Percentiles rank a stretch among this genome's conserved stretches.
phyloP scores from a whole-genome alignment of 1,140 invertebrate species.

The Polyergus mexicanus region DNA sequence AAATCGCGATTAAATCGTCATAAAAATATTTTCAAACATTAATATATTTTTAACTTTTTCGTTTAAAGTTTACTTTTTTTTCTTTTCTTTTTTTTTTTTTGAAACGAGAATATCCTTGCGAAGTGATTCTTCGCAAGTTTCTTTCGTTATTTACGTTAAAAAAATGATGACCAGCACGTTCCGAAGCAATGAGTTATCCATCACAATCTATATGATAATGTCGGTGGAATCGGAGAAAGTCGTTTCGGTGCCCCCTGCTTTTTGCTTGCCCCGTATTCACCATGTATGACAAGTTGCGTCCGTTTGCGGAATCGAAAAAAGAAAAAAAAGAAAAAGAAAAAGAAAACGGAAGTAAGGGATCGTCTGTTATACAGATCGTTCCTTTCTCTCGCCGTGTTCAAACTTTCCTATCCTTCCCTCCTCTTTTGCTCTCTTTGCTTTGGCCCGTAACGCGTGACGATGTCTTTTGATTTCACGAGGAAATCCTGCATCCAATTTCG shows the following conservation, averaged over 20 bases:
- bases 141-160: slow-evolving; percentile 36
- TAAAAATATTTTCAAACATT: not conserved
- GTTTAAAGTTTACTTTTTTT: not conserved
- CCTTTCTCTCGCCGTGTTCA: slow-evolving; percentile 13
- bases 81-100: not conserved
- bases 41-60: slow-evolving; percentile 1
- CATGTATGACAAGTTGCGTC: slow-evolving; percentile 52
- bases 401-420: slow-evolving; percentile 29
- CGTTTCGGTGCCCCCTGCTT: slow-evolving; percentile 25
- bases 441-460: slow-evolving; percentile 20
- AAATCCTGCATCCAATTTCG: slow-evolving; percentile 74
- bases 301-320: slow-evolving; percentile 11
- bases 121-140: not conserved
- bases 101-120: not conserved
- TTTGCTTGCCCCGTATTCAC: slow-evolving; percentile 37
- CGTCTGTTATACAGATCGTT: slow-evolving; percentile 60
- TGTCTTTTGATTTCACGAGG: slow-evolving; percentile 56
- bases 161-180: slow-evolving; percentile 35
- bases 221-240: slow-evolving; percentile 10
- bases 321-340: slow-evolving; percentile 11
- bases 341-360: slow-evolving; percentile 4
- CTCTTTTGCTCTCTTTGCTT: slow-evolving; percentile 21
- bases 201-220: slow-evolving; percentile 69
- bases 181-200: slow-evolving; percentile 55
- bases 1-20: not conserved